Percentiles rank a stretch among this genome's conserved stretches.
phyloP scores from a whole-genome alignment of 1,140 invertebrate genomes.

The Andrena cerasifolii region DNA sequence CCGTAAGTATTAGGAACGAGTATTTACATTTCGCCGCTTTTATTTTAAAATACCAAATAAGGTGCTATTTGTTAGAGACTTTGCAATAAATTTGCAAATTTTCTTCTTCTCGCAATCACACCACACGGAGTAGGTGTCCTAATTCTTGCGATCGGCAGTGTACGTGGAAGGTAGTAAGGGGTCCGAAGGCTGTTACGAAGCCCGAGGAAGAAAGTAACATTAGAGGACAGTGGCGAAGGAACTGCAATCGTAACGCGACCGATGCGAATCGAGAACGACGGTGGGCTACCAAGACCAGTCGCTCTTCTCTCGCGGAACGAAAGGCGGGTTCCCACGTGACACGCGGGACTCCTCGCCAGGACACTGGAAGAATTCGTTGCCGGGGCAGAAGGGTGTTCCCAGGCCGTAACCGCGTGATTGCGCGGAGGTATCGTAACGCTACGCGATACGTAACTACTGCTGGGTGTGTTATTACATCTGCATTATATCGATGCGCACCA shows the following conservation, averaged over 20 bases:
- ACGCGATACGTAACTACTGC: slow-evolving; percentile 27
- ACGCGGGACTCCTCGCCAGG: slow-evolving; percentile 2
- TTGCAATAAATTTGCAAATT: no score
- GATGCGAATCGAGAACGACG: slow-evolving; percentile 28
- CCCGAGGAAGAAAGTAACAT: no score
- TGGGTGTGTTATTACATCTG: slow-evolving; percentile 51
- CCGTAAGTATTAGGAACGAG: no score
- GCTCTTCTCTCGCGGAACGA: neutral
- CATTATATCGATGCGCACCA: slow-evolving; percentile 27
- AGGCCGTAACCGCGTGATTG: slow-evolving; percentile 40
- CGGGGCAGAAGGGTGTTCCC: slow-evolving; percentile 3
- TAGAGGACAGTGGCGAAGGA: no score
- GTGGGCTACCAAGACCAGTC: neutral
- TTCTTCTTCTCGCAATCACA: no score
- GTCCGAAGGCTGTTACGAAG: no score
- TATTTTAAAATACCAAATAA: no score
- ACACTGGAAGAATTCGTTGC: neutral
- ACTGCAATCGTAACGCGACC: neutral
- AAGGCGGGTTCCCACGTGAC: slow-evolving; percentile 3
- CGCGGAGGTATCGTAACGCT: slow-evolving; percentile 43
- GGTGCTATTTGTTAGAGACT: no score
- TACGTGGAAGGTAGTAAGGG: no score
- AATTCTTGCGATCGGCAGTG: no score
- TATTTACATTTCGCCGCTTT: no score
- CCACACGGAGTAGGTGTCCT: no score